These are phyloP conservation scores for Chrosomus eos DNA, from an alignment of 2,797 vertebrate species.

Conservation along the genomic window DNA sequence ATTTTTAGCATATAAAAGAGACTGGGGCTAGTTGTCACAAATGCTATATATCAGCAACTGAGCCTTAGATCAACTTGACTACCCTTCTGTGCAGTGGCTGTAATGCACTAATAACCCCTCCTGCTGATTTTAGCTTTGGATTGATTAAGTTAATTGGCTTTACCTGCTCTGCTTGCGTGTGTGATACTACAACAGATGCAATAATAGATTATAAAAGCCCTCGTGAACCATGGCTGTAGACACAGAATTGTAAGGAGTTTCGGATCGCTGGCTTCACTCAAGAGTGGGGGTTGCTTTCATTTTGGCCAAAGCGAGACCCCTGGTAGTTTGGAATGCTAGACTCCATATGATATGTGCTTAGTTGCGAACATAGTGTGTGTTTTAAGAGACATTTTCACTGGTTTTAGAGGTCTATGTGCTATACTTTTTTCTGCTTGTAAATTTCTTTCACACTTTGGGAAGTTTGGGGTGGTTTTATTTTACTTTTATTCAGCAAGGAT, in stretches of 20 bases:
- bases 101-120: conserved; percentile 4
- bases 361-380: too few relatives aligned
- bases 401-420: too few relatives aligned
- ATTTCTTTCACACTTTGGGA: too few relatives aligned
- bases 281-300: background rate
- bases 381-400: too few relatives aligned
- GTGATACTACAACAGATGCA: conserved; percentile 22
- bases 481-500: too few relatives aligned
- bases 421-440: too few relatives aligned
- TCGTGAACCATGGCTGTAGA: background rate
- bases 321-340: too few relatives aligned
- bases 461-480: too few relatives aligned
- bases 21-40: background rate
- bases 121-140: conserved; percentile 16
- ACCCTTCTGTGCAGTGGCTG: background rate
- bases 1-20: background rate
- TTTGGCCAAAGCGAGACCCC: too few relatives aligned
- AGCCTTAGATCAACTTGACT: background rate
- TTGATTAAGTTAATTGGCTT: conserved; percentile 44
- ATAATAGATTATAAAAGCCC: conserved; percentile 35
- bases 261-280: background rate
- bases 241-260: background rate
- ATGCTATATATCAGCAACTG: background rate
- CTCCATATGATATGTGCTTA: too few relatives aligned
- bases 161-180: conserved; percentile 26